phyloP scores from a whole-genome alignment of 2,888 invertebrate species.

The Philhelius pedissequus region DNA sequence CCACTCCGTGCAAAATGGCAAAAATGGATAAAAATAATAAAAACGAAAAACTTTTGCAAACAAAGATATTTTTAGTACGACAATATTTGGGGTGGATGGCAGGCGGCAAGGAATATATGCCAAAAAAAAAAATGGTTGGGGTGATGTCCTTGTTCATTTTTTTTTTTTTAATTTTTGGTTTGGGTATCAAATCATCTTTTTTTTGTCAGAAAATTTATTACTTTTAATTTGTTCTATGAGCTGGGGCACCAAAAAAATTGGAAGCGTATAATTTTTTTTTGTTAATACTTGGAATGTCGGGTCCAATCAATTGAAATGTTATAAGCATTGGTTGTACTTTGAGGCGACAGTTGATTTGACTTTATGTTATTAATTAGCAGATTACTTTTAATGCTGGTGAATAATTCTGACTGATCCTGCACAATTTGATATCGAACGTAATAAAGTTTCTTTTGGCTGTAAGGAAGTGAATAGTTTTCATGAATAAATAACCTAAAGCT shows the following conservation, averaged over 20 bases:
- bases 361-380: slow-evolving; percentile 43
- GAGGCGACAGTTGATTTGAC: slow-evolving; percentile 9
- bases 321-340: slow-evolving; percentile 8
- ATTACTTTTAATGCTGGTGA: slow-evolving; percentile 24
- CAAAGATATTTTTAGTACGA: slow-evolving; percentile 17
- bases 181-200: slow-evolving; percentile 29
- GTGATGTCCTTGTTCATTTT: slow-evolving; percentile 33
- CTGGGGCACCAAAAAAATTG: slow-evolving; percentile 20
- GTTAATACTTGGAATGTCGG: background rate
- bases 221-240: slow-evolving; percentile 60
- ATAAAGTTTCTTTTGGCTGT: background rate
- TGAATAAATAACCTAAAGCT: too few relatives aligned
- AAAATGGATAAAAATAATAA: background rate
- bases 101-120: slow-evolving; percentile 12
- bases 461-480: too few relatives aligned
- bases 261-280: background rate
- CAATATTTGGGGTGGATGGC: background rate
- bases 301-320: slow-evolving; percentile 39
- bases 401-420: background rate
- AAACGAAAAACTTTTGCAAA: slow-evolving; percentile 17
- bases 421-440: background rate
- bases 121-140: slow-evolving; percentile 17
- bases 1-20: slow-evolving; percentile 9
- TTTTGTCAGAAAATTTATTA: slow-evolving; percentile 47
- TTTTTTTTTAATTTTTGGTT: background rate